These are phyloP conservation scores for Acrossocheilus fasciatus DNA, from an alignment of 2,797 vertebrate species.

Conservation along the genomic window DNA sequence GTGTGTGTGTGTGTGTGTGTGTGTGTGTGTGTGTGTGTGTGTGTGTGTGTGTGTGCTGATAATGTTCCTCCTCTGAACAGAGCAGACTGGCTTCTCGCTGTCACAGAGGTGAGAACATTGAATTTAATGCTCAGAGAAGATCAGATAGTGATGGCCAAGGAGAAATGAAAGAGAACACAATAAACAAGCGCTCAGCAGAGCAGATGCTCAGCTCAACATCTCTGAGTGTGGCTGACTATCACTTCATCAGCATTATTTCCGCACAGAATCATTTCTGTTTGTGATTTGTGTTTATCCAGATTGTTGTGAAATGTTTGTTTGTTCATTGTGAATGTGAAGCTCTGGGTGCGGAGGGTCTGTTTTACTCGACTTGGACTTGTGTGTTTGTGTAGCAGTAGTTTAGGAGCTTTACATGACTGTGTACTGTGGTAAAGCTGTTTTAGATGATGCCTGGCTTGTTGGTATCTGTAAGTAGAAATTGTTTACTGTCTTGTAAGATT, in stretches of 20 bases:
- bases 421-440: neutral
- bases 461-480: neutral
- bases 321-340: neutral
- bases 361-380: neutral
- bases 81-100: constrained; percentile 63
- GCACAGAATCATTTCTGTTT: neutral
- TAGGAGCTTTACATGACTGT: neutral
- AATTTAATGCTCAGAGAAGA: constrained; percentile 66
- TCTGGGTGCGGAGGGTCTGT: neutral
- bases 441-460: neutral
- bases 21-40: neutral
- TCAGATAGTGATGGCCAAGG: constrained; percentile 51
- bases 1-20: neutral
- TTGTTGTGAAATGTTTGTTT: neutral
- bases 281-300: neutral
- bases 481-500: neutral
- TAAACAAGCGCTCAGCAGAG: neutral
- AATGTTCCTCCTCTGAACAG: neutral
- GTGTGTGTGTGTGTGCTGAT: neutral
- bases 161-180: constrained; percentile 18
- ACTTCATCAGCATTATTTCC: neutral
- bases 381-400: neutral
- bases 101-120: constrained; percentile 70
- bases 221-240: neutral
- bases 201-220: neutral